Evolutionary conservation across 2,888 invertebrate species (phyloP), one percentile per base, ranked within the genome.

Genomic region (Cryptocheilus praepositus): DNA sequence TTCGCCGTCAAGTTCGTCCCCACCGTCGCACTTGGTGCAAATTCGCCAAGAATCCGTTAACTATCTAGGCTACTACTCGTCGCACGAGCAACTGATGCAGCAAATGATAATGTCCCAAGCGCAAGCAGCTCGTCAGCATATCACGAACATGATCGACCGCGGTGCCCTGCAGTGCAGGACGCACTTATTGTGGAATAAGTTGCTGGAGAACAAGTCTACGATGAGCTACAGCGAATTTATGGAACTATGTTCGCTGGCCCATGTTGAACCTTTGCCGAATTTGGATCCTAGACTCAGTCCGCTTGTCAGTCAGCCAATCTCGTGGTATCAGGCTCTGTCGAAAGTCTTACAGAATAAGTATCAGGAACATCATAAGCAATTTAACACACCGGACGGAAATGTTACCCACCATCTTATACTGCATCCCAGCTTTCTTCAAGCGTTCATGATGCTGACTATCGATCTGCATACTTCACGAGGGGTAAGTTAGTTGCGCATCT

Each of bases 11-110:
- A 64, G 71, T 21, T 67, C 80, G 0, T 66, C 79, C 5, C 68
- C 80, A 0, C 80, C 86, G 0, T 78, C 85, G 0, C 84, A 87
- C 59, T 67, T 86, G 0, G 77, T 82, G 3, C 88, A 88, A 45
- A 89, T 90, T 73, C 91, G 91, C 67, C 91, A 91, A 77, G 93
- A 93, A 83, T 91, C 91, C 11, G 92, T 93, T 15, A 93, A 93
- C 86, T 94, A 94, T 87, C 88, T 94, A 55, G 94, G 93, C 7
- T 93, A 93, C 80, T 93, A 92, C 85, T 93, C 93, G 0, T 92
- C 92, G 0, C 93, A 93, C 78, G 93, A 93, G 77, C 92, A 93
- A 81, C 83, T 91, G 13, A 93, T 93, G 92, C 92, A 92, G 73
- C 90, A 91, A 76, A 85, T 92, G 65, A 92, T 93, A 63, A 86